phyloP scores from a whole-genome alignment of 1,140 invertebrate genomes.

The Leptinotarsa undecemlineata region DNA sequence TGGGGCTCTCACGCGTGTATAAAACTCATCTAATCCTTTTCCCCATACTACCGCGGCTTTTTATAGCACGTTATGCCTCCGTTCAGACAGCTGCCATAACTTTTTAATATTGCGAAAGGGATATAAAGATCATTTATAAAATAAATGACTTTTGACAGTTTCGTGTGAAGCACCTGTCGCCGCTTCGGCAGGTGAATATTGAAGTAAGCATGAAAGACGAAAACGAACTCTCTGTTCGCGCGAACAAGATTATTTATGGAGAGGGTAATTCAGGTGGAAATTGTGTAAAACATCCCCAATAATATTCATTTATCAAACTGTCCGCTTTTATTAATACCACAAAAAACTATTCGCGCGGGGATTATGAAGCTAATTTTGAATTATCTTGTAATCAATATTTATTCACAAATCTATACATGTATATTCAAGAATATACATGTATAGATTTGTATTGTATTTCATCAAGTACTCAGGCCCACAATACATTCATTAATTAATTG shows the following conservation, averaged over 20 bases:
- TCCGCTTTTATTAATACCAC: no score
- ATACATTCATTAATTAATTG: no score
- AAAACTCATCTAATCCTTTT: conserved; percentile 21
- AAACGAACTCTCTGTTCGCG: background rate
- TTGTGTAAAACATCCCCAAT: no score
- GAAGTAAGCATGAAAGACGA: background rate
- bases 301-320: no score
- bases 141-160: conserved; percentile 22
- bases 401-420: no score
- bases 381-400: no score
- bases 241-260: conserved; percentile 6
- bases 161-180: conserved; percentile 8
- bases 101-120: conserved; percentile 21
- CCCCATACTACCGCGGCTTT: background rate
- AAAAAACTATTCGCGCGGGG: no score
- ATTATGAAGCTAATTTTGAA: no score
- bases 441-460: no score
- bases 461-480: no score
- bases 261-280: background rate
- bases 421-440: no score
- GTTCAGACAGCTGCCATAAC: conserved; percentile 5
- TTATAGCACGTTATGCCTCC: background rate
- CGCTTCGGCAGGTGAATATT: conserved; percentile 7
- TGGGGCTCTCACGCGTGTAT: conserved; percentile 11
- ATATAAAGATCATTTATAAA: conserved; percentile 16